Conservation (phyloP, 2,113 vertebrate species). For the Semnornis frantzii region DNA sequence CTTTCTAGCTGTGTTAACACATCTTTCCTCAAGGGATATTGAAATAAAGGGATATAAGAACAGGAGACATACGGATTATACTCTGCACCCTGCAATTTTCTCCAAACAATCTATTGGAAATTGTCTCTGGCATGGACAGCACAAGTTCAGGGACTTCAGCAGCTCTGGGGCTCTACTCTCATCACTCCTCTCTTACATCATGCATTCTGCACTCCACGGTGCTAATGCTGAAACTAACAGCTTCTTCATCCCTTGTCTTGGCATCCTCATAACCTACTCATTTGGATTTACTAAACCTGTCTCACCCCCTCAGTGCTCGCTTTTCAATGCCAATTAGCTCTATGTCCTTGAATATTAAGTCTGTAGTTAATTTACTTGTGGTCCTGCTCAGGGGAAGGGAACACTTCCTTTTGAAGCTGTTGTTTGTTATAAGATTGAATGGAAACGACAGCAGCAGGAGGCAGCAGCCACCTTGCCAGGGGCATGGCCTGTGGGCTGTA, state of each 20-base stretch:
- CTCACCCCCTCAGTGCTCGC: neutral
- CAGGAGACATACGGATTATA: neutral
- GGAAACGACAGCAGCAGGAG: neutral
- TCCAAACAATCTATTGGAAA: neutral
- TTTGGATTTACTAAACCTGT: neutral
- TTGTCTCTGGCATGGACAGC: neutral
- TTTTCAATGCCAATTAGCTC: neutral
- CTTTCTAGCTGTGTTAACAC: neutral
- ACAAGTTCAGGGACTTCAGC: neutral
- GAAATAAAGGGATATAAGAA: neutral
- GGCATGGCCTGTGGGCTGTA: neutral
- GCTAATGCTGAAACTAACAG: neutral
- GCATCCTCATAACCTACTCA: neutral
- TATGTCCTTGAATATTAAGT: neutral
- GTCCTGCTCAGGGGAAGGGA: neutral
- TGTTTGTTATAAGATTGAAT: neutral
- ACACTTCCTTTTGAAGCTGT: neutral
- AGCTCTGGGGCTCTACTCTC: neutral
- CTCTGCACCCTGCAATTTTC: neutral
- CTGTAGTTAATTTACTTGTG: neutral
- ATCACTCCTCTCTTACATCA: neutral
- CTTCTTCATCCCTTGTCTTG: neutral
- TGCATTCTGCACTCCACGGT: neutral
- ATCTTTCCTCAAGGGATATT: neutral
- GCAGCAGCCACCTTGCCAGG: conserved; percentile 8